Base-by-base conservation (phyloP, 2,113 vertebrate species). In the Hippopotamus amphibius region DNA sequence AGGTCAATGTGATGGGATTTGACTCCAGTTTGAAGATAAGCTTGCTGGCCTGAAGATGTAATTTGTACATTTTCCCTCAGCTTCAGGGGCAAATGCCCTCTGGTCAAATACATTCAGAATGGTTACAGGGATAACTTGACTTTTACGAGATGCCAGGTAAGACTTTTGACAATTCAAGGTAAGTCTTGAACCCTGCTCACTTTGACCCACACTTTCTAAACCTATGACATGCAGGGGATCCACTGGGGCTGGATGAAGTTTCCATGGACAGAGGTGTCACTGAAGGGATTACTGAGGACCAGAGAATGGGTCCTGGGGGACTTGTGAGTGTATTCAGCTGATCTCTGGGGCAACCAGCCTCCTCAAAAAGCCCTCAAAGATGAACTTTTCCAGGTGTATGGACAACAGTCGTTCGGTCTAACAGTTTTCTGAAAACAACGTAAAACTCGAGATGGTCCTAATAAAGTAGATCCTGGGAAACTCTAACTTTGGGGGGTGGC, bases 91-190 rank as follows among this genome's bases (percentile, higher is more conserved):
- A 89, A 99, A 98, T 0, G 99, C 99, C 0, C 99, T 99, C 98
- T 99, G 99, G 98, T 99, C 99, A 82, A 99, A 99, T 98, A 99
- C 99, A 82, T 99, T 99, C 98, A 99, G 99, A 97, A 99, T 99
- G 79, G 99, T 99, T 72, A 99, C 99, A 37, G 99, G 98, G 65
- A 99, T 96, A 43, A 99, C 99, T 97, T 99, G 99, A 94, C 99
- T 99, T 98, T 99, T 99, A 97, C 99, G 99, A 71, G 99, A 99
- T 93, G 99, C 99, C 93, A 99, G 98, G 0, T 99, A 99, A 6
- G 99, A 99, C 98, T 99, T 99, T 98, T 99, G 99, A 98, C 99
- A 99, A 98, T 99, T 99, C 71, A 99, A 98, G 3, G 16, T 76
- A 72, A 99, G 98, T 84, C 99, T 98, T 6, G 99, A 99, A 65